A percentile compares a stretch with the other conserved stretches of the same genome.
These are phyloP conservation scores for Cercopithecus mona DNA, from an alignment of 2,113 vertebrate genomes.

Conservation along the genomic window DNA sequence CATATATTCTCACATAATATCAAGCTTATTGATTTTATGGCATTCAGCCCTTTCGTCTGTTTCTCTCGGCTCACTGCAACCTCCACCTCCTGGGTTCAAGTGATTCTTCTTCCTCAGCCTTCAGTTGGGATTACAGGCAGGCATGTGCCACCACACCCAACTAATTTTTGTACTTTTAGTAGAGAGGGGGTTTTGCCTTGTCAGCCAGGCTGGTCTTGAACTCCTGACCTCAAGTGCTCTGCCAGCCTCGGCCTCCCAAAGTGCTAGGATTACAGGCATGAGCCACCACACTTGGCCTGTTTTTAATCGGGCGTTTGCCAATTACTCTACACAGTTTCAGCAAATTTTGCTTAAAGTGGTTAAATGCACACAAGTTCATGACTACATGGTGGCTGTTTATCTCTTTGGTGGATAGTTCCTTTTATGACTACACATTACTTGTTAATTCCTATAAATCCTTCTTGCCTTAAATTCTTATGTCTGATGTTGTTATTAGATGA, in stretches of 20 bases:
- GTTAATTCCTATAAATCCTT: neutral
- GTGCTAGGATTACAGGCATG: no score
- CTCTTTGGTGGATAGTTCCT: neutral
- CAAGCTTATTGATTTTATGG: neutral
- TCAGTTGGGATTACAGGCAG: no score
- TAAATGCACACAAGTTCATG: neutral
- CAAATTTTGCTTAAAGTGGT: neutral
- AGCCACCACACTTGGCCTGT: no score
- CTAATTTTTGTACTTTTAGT: no score
- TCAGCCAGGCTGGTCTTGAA: no score
- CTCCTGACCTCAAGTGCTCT: no score
- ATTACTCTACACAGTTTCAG: neutral
- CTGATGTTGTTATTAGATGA: neutral
- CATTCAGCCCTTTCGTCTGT: neutral
- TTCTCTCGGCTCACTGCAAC: neutral
- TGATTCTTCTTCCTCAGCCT: no score
- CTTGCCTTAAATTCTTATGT: neutral
- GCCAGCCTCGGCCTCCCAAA: no score
- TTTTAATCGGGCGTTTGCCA: neutral
- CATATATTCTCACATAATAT: neutral
- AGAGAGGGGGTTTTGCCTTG: no score
- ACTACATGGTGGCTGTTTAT: neutral
- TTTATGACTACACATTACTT: neutral
- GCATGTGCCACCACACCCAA: no score
- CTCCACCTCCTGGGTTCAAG: no score